Base-by-base conservation (phyloP, 2,888 invertebrate species). In the Orthonychiurus folsomi region DNA sequence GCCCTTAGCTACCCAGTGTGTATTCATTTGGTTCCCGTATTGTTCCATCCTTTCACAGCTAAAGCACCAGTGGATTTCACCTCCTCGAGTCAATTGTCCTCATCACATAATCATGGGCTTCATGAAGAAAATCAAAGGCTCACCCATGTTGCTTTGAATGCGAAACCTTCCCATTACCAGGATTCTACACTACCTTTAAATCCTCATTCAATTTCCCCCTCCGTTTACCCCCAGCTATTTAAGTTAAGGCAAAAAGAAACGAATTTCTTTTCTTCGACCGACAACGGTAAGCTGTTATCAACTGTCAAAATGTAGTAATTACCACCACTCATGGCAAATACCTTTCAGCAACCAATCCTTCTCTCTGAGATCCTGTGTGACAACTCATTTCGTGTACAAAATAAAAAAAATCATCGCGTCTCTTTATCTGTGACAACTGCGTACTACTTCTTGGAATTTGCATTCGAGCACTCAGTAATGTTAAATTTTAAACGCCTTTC, bases 81-180 rank as follows among this genome's bases (percentile, higher is more conserved):
- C 21, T 54, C 23, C 25, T 24, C 21, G 54, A 21, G 25, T 54
- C 54, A 54, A 54, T 54, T 21, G 23, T 54, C 21, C 21, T 18
- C 23, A 24, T 3, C 25, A 21, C 23, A 3, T 66, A 66, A 66
- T 66, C 62, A 62, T 63, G 63, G 63, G 62, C 62, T 63, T 61
- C 60, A 61, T 60, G 62, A 53, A 60, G 55, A 63, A 61, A 59
- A 63, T 61, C 61, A 63, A 62, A 60, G 60, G 63, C 56, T 63
- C 66, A 62, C 66, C 63, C 62, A 66, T 63, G 63, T 60, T 60
- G 59, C 53, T 24, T 27, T 62, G 65, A 65, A 62, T 63, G 54
- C 60, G 65, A 65, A 65, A 65, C 65, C 65, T 26, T 20, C 25
- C 60, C 60, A 65, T 65, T 65, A 65, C 50, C 26, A 15, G 37